A percentile compares a stretch with the other conserved stretches of the same genome.
These are phyloP conservation scores for Drosophila seguyi DNA, from an alignment of 1,140 invertebrate species.

Conservation along the genomic window DNA sequence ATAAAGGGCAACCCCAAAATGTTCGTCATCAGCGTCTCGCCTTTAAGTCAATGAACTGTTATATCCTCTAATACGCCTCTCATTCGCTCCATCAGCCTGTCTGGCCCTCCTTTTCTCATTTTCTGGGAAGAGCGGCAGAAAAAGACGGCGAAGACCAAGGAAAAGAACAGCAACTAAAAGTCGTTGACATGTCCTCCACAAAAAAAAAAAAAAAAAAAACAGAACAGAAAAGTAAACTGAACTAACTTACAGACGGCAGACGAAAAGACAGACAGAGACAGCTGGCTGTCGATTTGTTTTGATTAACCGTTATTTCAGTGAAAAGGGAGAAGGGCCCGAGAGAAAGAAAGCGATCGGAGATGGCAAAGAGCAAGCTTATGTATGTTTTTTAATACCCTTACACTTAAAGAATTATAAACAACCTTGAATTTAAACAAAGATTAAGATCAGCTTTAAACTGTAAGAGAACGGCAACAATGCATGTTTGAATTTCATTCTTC, in stretches of 20 bases:
- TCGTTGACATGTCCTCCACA: conserved; percentile 70
- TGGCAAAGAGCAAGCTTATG: too few species aligned
- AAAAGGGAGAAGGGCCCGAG: background rate
- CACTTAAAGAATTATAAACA: background rate
- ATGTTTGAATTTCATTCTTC: background rate
- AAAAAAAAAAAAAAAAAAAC: conserved; percentile 1
- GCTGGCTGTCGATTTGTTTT: conserved; percentile 63
- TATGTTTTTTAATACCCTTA: conserved; percentile 4
- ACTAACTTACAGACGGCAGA: conserved; percentile 15
- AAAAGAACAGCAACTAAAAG: conserved; percentile 42
- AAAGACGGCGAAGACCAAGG: conserved; percentile 15
- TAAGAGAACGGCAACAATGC: too few species aligned
- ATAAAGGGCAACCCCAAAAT: conserved; percentile 34
- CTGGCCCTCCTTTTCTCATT: conserved; percentile 8
- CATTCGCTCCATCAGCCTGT: conserved; percentile 4
- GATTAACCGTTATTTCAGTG: conserved; percentile 65
- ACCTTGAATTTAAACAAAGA: background rate
- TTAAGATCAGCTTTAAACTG: too few species aligned
- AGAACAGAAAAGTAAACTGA: conserved; percentile 2
- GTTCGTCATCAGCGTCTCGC: conserved; percentile 8
- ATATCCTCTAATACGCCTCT: conserved; percentile 12
- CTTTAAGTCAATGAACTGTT: conserved; percentile 39
- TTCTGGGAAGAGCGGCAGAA: conserved; percentile 8
- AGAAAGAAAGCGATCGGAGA: background rate
- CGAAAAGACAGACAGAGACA: conserved; percentile 26